These are phyloP conservation scores for Salmo trutta DNA, from an alignment of 2,797 vertebrate species.

Conservation along the genomic window DNA sequence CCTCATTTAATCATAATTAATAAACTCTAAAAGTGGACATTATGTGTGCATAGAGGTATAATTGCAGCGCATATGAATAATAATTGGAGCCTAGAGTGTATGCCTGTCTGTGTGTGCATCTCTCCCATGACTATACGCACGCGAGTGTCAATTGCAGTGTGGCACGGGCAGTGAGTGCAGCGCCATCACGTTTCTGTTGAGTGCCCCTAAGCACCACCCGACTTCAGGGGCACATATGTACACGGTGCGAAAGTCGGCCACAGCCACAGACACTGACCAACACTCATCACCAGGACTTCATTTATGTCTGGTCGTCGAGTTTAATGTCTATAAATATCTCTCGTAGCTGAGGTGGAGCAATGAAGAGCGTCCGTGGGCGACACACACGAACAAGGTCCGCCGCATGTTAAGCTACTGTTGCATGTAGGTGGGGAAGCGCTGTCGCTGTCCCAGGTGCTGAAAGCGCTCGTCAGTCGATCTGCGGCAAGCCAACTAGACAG, in stretches of 20 bases:
- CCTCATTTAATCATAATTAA: background rate
- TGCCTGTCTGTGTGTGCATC: background rate
- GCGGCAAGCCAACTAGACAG: constrained; percentile 8
- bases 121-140: background rate
- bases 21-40: background rate
- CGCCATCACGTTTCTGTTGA: background rate
- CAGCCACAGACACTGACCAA: background rate
- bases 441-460: constrained; percentile 41
- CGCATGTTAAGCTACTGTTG: constrained; percentile 18
- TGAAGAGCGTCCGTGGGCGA: background rate
- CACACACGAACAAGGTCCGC: background rate
- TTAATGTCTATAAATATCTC: background rate
- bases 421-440: constrained; percentile 14
- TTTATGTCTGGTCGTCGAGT: background rate
- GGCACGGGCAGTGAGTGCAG: background rate
- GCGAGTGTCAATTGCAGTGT: background rate
- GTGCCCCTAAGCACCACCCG: background rate
- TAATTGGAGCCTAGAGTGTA: background rate
- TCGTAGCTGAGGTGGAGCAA: background rate
- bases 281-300: background rate
- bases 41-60: background rate
- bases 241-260: background rate
- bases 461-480: constrained; percentile 10
- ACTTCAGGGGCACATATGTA: constrained; percentile 5
- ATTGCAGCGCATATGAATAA: background rate